phyloP scores from a whole-genome alignment of 2,797 vertebrate species.

The Chrysocyon brachyurus region DNA sequence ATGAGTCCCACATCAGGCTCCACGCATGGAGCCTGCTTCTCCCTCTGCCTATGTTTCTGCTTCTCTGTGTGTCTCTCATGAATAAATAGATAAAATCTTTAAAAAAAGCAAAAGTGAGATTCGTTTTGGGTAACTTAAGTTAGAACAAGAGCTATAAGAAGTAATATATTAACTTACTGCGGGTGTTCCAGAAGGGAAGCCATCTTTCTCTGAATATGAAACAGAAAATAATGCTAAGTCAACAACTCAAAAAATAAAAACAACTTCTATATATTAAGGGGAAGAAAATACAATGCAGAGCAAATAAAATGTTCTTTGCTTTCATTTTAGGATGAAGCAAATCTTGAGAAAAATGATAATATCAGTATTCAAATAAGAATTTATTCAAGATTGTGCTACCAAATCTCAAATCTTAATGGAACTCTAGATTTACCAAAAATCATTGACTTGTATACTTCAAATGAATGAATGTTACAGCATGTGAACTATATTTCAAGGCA shows the following conservation, averaged over 20 bases:
- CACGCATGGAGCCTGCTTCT: no score
- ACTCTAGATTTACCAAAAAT: slow-evolving; percentile 44
- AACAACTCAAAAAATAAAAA: slow-evolving; percentile 66
- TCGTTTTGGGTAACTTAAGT: slow-evolving; percentile 17
- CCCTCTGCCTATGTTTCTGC: no score
- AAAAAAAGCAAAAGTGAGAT: neutral
- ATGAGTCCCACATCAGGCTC: no score
- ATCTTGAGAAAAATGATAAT: slow-evolving; percentile 37
- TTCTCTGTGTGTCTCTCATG: no score
- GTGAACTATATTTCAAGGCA: neutral
- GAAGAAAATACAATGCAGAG: neutral
- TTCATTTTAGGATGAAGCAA: slow-evolving; percentile 41
- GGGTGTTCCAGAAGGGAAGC: slow-evolving; percentile 94
- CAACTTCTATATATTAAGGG: neutral
- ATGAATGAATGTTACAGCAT: neutral
- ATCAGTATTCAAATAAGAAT: slow-evolving; percentile 2
- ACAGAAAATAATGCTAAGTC: slow-evolving; percentile 77
- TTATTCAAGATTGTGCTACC: neutral
- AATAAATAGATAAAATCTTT: no score
- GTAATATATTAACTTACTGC: slow-evolving; percentile 91
- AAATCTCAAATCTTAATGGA: slow-evolving; percentile 24
- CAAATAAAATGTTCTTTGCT: slow-evolving; percentile 27
- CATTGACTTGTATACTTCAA: neutral
- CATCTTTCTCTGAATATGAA: slow-evolving; percentile 94
- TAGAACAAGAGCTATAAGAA: slow-evolving; percentile 25